Evolutionary conservation across 2,888 invertebrate genomes (phyloP), one percentile per base, ranked within the genome.

Genomic region (Azorinus chamasolen): DNA sequence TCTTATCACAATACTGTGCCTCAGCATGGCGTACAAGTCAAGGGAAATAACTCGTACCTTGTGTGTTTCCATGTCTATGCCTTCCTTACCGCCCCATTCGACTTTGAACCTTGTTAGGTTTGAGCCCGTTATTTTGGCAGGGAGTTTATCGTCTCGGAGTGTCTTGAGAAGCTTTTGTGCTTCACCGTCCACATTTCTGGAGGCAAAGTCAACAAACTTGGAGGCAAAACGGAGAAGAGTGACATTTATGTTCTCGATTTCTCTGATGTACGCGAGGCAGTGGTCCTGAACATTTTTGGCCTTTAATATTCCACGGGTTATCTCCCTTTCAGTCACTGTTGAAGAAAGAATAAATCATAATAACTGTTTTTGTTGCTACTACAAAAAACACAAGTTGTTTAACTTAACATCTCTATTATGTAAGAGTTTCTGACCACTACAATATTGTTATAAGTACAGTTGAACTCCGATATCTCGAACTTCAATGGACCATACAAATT

Each of bases 181-280:
- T 92, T 99, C 99, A 0, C 96, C 96, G 91, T 99, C 99, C 85
- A 99, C 95, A 91, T 97, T 89, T 64, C 89, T 75, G 3, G 72
- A 39, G 96, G 80, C 95, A 75, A 99, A 98, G 93, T 99, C 99
- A 64, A 99, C 96, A 92, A 98, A 99, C 66, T 98, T 96, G 69
- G 97, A 96, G 18, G 99, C 98, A 81, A 90, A 90, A 59, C 89
- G 32, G 82, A 98, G 93, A 93, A 99, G 98, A 93, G 98, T 97
- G 41, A 98, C 94, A 93, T 99, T 99, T 73, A 99, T 99, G 92
- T 99, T 98, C 94, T 98, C 98, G 92, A 99, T 99, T 93, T 98
- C 98, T 66, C 99, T 95, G 39, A 95, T 91, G 93, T 99, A 99
- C 0, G 98, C 98, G 50, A 99, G 94, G 88, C 98, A 98, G 93